Evolutionary conservation across 2,113 vertebrate genomes (phyloP).

Genomic region (Delphinapterus leucas): DNA sequence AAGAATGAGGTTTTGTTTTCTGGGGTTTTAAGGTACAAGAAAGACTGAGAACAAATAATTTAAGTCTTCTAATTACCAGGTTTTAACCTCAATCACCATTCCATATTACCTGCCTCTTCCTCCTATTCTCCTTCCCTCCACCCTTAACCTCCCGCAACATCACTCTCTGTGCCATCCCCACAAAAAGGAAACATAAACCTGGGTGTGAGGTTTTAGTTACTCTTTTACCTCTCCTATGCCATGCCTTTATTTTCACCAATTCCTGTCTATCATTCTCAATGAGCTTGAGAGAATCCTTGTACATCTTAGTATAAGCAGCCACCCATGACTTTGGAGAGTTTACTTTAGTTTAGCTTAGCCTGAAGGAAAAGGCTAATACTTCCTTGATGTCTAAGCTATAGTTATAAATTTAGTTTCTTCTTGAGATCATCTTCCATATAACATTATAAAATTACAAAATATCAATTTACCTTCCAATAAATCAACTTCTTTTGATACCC

Average conservation of each 20-base stretch:
- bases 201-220: neutral
- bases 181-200: neutral
- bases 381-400: neutral
- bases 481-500: neutral
- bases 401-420: neutral
- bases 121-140: neutral
- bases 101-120: neutral
- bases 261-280: neutral
- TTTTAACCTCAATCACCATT: neutral
- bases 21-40: neutral
- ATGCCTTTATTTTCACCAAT: neutral
- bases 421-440: neutral
- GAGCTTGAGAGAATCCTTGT: neutral
- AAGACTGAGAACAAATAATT: neutral
- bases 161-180: neutral
- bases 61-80: neutral
- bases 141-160: rapidly evolving
- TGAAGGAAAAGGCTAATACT: neutral
- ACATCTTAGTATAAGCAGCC: neutral
- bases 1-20: neutral
- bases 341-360: neutral
- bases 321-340: neutral
- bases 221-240: neutral
- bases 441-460: neutral
- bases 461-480: neutral